Evolutionary conservation across 92 coral and sea anemone genomes (phyloP).

Genomic region (Palythoa grandiflora): DNA sequence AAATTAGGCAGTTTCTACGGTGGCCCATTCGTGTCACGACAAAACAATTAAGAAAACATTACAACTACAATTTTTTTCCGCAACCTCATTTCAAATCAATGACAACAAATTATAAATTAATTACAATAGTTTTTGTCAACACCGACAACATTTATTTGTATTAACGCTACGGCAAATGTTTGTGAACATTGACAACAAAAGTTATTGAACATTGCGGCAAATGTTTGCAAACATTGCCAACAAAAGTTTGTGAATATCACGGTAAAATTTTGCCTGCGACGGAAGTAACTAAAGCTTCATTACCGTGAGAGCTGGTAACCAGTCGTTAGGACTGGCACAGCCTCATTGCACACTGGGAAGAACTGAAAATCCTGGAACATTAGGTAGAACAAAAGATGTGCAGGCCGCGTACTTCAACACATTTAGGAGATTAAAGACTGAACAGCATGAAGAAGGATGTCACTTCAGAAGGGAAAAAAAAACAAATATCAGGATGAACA

Average conservation of each 20-base stretch:
- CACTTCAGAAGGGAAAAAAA: constrained; percentile 32
- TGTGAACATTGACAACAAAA: no score
- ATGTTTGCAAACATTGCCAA: no score
- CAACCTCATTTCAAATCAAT: constrained; percentile 30
- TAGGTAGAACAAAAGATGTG: constrained; percentile 51
- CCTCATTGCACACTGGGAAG: not conserved
- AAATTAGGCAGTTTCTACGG: not conserved
- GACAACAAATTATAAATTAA: constrained; percentile 18
- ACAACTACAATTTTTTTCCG: constrained; percentile 24
- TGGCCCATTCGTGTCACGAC: not conserved
- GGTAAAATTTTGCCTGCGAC: no score
- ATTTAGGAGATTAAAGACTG: constrained; percentile 37
- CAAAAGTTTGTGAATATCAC: no score
- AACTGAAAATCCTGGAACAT: constrained; percentile 36
- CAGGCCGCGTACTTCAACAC: constrained; percentile 46
- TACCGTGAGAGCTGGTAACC: no score
- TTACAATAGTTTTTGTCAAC: constrained; percentile 26
- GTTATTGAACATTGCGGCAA: no score
- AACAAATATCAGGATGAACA: constrained; percentile 6
- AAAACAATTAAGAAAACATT: constrained; percentile 9
- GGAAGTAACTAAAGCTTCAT: no score
- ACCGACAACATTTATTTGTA: constrained; percentile 11
- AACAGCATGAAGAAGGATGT: constrained; percentile 51
- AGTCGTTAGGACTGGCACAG: no score
- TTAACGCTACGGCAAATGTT: not conserved